A percentile compares a stretch with the other conserved stretches of the same genome.
These are phyloP conservation scores for Cairina moschata DNA, from an alignment of 2,113 vertebrate genomes.

Conservation along the genomic window DNA sequence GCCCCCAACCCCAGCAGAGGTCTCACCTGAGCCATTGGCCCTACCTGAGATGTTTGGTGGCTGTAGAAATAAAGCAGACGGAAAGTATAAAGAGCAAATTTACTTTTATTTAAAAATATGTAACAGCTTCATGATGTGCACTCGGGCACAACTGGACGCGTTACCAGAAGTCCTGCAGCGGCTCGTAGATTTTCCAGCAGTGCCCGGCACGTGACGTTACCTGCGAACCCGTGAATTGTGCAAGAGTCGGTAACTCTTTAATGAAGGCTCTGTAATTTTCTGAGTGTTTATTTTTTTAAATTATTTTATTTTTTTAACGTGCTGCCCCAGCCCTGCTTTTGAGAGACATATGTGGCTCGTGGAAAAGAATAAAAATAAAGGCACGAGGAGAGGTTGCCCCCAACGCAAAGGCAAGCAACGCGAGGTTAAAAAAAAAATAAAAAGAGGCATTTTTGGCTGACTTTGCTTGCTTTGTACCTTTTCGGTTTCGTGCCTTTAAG, in stretches of 20 bases:
- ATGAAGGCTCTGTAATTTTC: neutral
- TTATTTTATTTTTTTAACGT: neutral
- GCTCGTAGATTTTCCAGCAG: neutral
- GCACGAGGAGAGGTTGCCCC: neutral
- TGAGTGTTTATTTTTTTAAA: neutral
- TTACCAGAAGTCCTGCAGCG: neutral
- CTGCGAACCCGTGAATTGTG: neutral
- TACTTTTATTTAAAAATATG: neutral
- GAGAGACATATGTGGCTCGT: neutral
- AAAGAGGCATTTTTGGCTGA: neutral
- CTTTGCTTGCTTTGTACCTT: neutral
- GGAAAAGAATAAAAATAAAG: neutral
- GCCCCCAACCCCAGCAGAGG: neutral
- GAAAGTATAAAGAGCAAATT: neutral
- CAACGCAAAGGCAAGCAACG: neutral
- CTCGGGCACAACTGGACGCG: rapidly evolving
- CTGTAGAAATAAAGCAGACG: neutral
- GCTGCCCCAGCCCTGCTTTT: neutral
- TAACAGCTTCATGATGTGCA: neutral
- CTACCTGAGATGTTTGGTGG: neutral
- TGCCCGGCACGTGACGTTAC: neutral
- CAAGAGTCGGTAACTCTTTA: neutral
- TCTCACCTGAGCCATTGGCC: neutral
- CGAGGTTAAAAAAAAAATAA: neutral
- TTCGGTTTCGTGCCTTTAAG: neutral